Conservation (phyloP, 2,113 vertebrate species). For the Tragelaphus strepsiceros region DNA sequence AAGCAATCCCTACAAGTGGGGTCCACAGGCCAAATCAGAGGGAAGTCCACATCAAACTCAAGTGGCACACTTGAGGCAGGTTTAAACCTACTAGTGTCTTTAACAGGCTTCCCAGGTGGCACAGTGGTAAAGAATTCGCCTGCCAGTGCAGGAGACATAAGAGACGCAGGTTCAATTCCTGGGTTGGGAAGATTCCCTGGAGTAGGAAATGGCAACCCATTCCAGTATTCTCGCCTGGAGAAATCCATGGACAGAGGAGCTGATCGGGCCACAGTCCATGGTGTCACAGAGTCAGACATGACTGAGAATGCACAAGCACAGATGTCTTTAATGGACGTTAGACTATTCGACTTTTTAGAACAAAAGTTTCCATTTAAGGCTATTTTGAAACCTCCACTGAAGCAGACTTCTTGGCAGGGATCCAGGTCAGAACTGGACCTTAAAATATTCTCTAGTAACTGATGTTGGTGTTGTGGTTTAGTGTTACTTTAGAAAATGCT, state of each 20-base stretch:
- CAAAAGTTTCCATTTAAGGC: not conserved
- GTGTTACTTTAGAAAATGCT: not conserved
- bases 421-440: not conserved
- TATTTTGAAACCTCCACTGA: not conserved
- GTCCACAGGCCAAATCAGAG: accelerated
- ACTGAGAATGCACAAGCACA: not conserved
- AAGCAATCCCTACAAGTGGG: not conserved
- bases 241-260: not conserved
- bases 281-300: not conserved
- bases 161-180: not conserved
- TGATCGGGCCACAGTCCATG: not conserved
- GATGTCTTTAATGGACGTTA: not conserved
- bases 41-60: not conserved
- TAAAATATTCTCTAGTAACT: not conserved
- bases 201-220: not conserved
- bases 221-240: not conserved
- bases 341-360: not conserved
- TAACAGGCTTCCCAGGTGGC: not conserved
- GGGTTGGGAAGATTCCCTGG: not conserved
- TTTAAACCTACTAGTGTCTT: not conserved
- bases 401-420: not conserved
- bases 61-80: not conserved
- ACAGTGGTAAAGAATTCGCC: not conserved
- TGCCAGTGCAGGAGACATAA: not conserved
- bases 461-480: not conserved